phyloP scores from a whole-genome alignment of 1,140 invertebrate species.

The Acyrthosiphon pisum region DNA sequence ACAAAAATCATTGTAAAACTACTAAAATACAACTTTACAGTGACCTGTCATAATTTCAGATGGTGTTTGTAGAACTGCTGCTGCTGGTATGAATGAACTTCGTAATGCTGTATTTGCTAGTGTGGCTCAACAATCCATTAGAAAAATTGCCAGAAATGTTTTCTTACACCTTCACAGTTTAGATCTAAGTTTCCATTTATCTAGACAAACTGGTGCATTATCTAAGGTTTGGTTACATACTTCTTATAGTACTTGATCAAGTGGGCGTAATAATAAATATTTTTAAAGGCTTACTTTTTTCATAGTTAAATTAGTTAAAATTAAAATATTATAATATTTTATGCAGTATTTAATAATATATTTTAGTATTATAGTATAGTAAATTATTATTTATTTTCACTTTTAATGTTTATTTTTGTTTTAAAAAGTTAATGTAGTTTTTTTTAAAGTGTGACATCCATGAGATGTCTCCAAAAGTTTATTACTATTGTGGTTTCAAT shows the following conservation, averaged over 20 bases:
- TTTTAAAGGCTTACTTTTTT: not conserved
- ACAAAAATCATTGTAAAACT: too few species aligned
- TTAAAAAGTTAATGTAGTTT: too few species aligned
- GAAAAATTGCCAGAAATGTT: constrained; percentile 92
- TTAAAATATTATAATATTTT: too few species aligned
- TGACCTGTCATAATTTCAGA: constrained; percentile 69
- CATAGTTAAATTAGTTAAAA: too few species aligned
- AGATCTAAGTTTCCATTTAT: constrained; percentile 94
- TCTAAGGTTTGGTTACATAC: constrained; percentile 70
- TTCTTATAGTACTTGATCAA: not conserved
- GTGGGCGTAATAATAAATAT: not conserved
- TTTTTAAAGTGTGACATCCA: too few species aligned
- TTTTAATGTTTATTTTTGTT: too few species aligned
- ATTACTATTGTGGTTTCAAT: not conserved
- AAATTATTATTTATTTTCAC: too few species aligned
- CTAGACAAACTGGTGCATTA: constrained; percentile 89
- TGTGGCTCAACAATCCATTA: constrained; percentile 97
- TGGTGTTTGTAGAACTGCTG: constrained; percentile 88
- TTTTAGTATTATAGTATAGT: too few species aligned
- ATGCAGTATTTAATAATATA: too few species aligned
- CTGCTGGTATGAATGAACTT: constrained; percentile 93
- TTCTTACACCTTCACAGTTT: constrained; percentile 97
- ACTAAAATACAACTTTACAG: too few species aligned
- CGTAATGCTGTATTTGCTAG: constrained; percentile 97
- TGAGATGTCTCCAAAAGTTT: not conserved